Evolutionary conservation across 2,888 invertebrate genomes (phyloP), one percentile per base, ranked within the genome.

Genomic region (Cheilosia vernalis): DNA sequence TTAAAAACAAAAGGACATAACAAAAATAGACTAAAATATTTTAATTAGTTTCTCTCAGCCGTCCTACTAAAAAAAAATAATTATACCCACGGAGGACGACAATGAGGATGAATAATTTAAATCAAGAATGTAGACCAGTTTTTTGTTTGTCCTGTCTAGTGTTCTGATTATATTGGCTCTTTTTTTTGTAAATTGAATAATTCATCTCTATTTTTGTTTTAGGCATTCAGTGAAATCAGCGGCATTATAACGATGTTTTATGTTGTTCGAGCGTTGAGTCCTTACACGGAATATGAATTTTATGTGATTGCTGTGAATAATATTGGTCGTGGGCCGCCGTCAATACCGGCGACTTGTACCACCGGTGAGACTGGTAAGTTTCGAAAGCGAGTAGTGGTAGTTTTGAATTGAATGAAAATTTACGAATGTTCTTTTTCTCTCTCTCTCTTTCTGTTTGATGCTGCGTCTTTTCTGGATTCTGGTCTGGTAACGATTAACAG

Each of bases 221-320:
- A 97, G 94, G 97, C 97, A 56, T 98, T 95, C 93, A 96, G 96
- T 89, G 98, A 98, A 92, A 97, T 98, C 90, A 97, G 97, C 81
- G 98, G 98, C 76, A 97, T 98, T 89, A 97, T 97, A 89, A 97
- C 97, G 56, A 97, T 96, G 94, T 97, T 97, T 93, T 98, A 98
- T 93, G 96, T 97, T 49, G 97, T 99, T 70, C 95, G 97, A 74
- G 96, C 95, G 88, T 94, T 98, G 82, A 97, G 97, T 87, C 98
- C 99, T 0, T 98, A 97, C 93, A 98, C 98, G 5, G 97, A 97
- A 92, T 99, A 99, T 93, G 98, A 98, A 92, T 97, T 99, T 94
- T 97, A 96, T 92, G 98, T 99, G 88, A 96, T 98, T 88, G 98
- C 98, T 27, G 97, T 97, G 69, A 99, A 98, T 93, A 96, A 96